Percentiles rank a stretch among this genome's conserved stretches.
phyloP scores from a whole-genome alignment of 2,888 invertebrate genomes.

The Arrhopalites spinosus region DNA sequence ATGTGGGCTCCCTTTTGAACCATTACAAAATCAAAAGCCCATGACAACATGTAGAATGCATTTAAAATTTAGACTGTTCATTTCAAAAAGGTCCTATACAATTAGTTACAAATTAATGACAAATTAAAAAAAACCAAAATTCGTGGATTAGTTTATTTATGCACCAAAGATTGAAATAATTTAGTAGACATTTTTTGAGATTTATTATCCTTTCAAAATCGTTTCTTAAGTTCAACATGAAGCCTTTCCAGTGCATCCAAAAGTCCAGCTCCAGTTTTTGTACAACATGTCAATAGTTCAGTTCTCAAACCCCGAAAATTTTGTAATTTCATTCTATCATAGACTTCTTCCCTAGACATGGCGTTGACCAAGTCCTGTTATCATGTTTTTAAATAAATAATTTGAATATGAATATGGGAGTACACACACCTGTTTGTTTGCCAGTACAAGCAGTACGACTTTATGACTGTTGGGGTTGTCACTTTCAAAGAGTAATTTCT shows the following conservation, averaged over 20 bases:
- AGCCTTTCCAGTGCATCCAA: neutral
- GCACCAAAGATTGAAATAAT: too few relatives aligned
- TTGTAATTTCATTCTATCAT: neutral
- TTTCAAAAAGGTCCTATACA: too few relatives aligned
- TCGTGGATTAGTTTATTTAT: too few relatives aligned
- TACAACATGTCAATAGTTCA: neutral
- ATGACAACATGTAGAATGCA: too few relatives aligned
- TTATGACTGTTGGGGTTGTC: too few relatives aligned
- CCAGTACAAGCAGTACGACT: too few relatives aligned
- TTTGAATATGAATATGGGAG: neutral
- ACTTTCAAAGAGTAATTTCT: too few relatives aligned
- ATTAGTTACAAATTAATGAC: too few relatives aligned
- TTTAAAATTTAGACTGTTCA: too few relatives aligned
- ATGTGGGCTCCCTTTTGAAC: too few relatives aligned
- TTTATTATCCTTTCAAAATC: neutral
- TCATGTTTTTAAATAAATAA: neutral
- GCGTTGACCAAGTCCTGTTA: neutral
- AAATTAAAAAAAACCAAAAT: too few relatives aligned
- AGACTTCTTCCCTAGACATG: neutral
- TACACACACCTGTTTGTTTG: neutral
- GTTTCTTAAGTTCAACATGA: neutral
- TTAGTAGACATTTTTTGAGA: neutral
- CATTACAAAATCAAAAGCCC: too few relatives aligned
- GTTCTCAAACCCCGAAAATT: neutral
- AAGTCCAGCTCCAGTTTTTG: slow-evolving; percentile 1